Percentiles rank a stretch among this genome's conserved stretches.
Conservation (phyloP, 1,140 invertebrate species). For the Aphelinus certus region DNA sequence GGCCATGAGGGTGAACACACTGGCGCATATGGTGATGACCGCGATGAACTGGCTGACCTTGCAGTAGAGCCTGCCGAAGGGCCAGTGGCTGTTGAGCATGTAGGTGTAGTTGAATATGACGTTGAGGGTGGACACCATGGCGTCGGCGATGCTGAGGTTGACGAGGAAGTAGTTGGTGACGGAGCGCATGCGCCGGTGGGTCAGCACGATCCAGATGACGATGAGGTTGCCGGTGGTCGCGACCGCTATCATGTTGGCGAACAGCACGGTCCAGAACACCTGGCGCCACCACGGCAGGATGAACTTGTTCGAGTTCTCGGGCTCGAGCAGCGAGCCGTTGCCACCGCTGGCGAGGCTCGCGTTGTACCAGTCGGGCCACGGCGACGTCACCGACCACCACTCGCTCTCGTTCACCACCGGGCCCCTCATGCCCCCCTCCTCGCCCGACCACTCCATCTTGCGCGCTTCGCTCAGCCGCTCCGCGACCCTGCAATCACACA, state of each 20-base stretch:
- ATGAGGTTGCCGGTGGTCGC: constrained; percentile 93
- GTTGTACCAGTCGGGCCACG: not conserved
- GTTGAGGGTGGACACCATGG: constrained; percentile 91
- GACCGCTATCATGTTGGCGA: constrained; percentile 87
- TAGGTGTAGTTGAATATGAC: constrained; percentile 94
- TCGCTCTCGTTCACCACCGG: not conserved
- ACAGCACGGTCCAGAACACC: constrained; percentile 84
- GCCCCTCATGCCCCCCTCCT: not conserved
- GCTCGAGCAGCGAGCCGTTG: not conserved
- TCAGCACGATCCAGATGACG: constrained; percentile 94
- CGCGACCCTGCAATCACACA: not conserved
- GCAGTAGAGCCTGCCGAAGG: constrained; percentile 92
- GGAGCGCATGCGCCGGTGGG: constrained; percentile 90
- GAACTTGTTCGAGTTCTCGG: constrained; percentile 65
- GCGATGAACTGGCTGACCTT: constrained; percentile 94
- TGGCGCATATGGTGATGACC: constrained; percentile 89
- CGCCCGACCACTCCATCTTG: no score
- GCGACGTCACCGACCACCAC: no score
- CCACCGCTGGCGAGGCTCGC: not conserved
- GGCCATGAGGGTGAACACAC: constrained; percentile 95
- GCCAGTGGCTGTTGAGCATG: constrained; percentile 93
- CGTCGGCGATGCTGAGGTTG: constrained; percentile 92
- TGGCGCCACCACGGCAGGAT: constrained; percentile 87
- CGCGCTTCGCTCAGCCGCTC: not conserved
- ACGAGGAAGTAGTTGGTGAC: constrained; percentile 96